Percentiles rank a stretch among this genome's conserved stretches.
phyloP scores from a whole-genome alignment of 2,888 invertebrate species.

The Sicus ferrugineus region DNA sequence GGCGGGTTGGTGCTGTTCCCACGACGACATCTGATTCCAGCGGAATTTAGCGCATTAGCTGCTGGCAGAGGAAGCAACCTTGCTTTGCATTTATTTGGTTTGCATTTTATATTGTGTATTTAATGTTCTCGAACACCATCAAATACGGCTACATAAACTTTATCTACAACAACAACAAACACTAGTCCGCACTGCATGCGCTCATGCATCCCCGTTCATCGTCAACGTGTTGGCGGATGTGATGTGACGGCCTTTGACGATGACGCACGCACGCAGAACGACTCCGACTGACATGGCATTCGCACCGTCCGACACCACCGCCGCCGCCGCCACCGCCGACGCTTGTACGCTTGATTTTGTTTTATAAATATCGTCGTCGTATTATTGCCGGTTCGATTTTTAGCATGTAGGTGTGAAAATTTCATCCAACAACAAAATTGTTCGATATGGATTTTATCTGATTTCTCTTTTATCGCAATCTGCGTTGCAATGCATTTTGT shows the following conservation, averaged over 20 bases:
- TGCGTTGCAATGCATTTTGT: conserved; percentile 1
- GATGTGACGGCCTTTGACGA: not conserved
- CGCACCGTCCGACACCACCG: not conserved
- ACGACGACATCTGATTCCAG: no score
- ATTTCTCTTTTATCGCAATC: conserved; percentile 32
- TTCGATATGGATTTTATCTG: conserved; percentile 31
- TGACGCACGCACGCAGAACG: no score
- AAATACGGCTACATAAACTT: not conserved
- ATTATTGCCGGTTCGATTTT: conserved; percentile 44
- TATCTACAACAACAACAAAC: not conserved
- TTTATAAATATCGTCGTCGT: conserved; percentile 28
- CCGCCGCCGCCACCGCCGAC: not conserved
- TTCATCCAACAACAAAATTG: conserved; percentile 36
- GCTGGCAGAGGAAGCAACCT: no score
- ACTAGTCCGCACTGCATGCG: no score
- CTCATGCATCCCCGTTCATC: no score
- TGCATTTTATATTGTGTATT: no score
- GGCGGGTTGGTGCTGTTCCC: no score
- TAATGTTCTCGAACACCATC: not conserved
- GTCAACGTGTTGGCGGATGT: no score
- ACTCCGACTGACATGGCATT: no score
- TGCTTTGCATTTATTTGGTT: no score
- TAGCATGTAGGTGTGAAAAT: conserved; percentile 61
- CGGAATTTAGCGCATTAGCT: no score
- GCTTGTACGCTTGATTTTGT: conserved; percentile 11